Percentiles rank a stretch among this genome's conserved stretches.
These are phyloP conservation scores for Drosophila guanche DNA, from an alignment of 1,140 invertebrate species.

Conservation along the genomic window DNA sequence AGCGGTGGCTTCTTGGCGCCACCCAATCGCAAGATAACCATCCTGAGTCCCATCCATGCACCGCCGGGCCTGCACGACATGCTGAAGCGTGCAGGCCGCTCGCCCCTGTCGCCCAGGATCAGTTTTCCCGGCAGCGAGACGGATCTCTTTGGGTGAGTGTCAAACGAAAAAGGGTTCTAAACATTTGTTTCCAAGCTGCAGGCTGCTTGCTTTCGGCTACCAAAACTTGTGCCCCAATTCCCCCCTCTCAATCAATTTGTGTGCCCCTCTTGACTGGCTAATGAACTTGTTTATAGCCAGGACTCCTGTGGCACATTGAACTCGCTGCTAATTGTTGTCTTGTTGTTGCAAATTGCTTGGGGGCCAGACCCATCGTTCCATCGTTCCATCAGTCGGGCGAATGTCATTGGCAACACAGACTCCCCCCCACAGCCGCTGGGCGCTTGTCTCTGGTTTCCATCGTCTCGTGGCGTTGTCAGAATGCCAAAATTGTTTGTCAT, in stretches of 20 bases:
- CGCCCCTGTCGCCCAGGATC: slow-evolving; percentile 79
- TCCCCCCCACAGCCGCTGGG: neutral
- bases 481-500: slow-evolving; percentile 81
- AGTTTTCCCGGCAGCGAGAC: slow-evolving; percentile 81
- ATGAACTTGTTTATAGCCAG: slow-evolving; percentile 60
- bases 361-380: neutral
- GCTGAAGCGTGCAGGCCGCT: slow-evolving; percentile 73
- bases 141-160: slow-evolving; percentile 81
- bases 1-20: slow-evolving; percentile 79
- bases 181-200: too few relatives aligned
- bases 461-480: slow-evolving; percentile 52
- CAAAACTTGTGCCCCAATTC: too few relatives aligned
- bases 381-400: slow-evolving; percentile 9
- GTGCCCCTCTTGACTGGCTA: slow-evolving; percentile 33
- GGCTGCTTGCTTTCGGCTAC: too few relatives aligned
- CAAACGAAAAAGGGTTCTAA: too few relatives aligned
- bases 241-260: neutral
- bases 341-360: slow-evolving; percentile 43
- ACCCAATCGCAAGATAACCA: slow-evolving; percentile 83
- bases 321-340: slow-evolving; percentile 47
- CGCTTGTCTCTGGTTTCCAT: neutral
- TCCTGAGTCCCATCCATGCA: slow-evolving; percentile 80
- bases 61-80: slow-evolving; percentile 80
- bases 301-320: slow-evolving; percentile 42
- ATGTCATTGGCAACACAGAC: slow-evolving; percentile 23